Base-by-base conservation (phyloP, 30 jellyfish, hydroid and myxozoan species). In the Turritopsis dohrnii region DNA sequence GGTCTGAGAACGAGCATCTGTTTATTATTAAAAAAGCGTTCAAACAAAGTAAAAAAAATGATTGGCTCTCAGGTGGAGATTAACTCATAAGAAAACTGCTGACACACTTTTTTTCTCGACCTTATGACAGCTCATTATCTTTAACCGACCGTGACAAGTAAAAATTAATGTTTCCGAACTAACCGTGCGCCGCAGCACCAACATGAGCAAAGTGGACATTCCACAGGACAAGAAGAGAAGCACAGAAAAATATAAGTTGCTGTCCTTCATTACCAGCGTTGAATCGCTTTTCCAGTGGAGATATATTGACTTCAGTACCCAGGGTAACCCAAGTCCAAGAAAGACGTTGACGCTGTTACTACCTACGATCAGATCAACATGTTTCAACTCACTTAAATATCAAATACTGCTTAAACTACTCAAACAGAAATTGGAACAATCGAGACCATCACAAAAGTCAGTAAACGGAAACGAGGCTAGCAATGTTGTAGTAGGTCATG, bases 331-430 rank as follows among this genome's bases (percentile, higher is more conserved):
- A 83, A 91, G 92, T 0, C 97, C 97, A 79, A 91, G 94, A 60
- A 91, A 91, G 23, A 91, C 97, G 71, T 91, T 91, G 29, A 91
- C 97, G 75, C 97, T 91, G 89, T 91, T 91, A 60, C 97, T 91
- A 28, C 97, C 97, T 91, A 41, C 5, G 60, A n/a, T n/a, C n/a
- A 3, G 60, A 3, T 41, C 5, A 41, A 41, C 60, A 41, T 13
- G 60, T 5, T 41, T n/a, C n/a, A n/a, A n/a, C n/a, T n/a, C 13
- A n/a, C n/a, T 41, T 41, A 41, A 41, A 41, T 41, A 41, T 41
- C 60, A 41, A 41, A n/a, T n/a, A n/a, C n/a, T n/a, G n/a, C n/a
- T n/a, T n/a, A n/a, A n/a, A n/a, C n/a, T n/a, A n/a, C n/a, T n/a
- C n/a, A n/a, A n/a, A n/a, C n/a, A n/a, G n/a, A n/a, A n/a, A n/a